Evolutionary conservation across 1,140 invertebrate species (phyloP), one percentile per base, ranked within the genome.

Genomic region (Brachionus paranguensis): DNA sequence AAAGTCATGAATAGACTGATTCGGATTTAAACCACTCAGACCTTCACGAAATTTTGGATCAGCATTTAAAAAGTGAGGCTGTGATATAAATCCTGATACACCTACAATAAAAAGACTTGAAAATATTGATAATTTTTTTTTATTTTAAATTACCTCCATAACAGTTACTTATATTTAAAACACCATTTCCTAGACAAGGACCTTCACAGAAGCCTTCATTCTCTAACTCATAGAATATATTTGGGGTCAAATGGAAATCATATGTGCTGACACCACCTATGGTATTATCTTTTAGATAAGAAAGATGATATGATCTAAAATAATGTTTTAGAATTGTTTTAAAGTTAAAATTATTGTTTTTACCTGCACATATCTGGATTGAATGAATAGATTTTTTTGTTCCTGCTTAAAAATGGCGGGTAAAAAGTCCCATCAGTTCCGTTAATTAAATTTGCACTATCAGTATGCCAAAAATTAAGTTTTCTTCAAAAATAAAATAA

Each of bases 391-490:
- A 83, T 20, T 53, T 37, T 50, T 53, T 11, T 20, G 50, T 83
- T 14, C 27, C 60, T n/a, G 8, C n/a, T 70, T 4, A 68, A 41
- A 33, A 70, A 83, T 33, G 81, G 81, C 37, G 81, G 81, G 50
- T 64, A 83, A 43, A 68, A 83, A 29, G 81, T 68, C n/a, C 81
- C 81, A 72, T 83, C 81, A 10, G 81, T 83, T 17, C 81, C 81
- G 41, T 83, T 83, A 1, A 83, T 83, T 37, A 45, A 4, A 83
- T 83, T 83, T 8, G 64, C 81, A 10, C 6, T 27, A n/a, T 68
- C 11, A 0, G 37, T 27, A n/a, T 37, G 4, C 81, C 81, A 83
- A 68, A 45, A 83, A 20, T 43, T 43, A 20, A 83, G 27, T 47
- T 83, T 65, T 72, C 79, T 83, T 45, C 1, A 20, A 17, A 20